A percentile compares a stretch with the other conserved stretches of the same genome.
Evolutionary conservation across 2,888 invertebrate species (phyloP).

Genomic region (Pristionchus japonicus): DNA sequence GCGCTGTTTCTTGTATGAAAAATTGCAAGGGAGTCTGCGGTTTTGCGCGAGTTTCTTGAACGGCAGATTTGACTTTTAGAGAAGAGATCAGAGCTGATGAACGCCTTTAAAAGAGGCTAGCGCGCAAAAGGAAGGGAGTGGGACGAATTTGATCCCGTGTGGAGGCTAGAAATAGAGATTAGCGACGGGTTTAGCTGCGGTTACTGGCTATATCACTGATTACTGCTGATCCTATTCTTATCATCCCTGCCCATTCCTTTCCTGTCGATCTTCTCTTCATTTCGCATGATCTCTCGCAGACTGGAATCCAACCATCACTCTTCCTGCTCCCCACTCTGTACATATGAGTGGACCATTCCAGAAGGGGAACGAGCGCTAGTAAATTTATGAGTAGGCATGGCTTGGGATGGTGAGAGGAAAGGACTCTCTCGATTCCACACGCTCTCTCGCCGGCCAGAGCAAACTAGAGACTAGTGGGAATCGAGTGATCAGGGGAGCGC

Average conservation of each 20-base stretch:
- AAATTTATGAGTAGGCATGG: not conserved
- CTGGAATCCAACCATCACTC: not conserved
- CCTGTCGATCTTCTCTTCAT: too few relatives aligned
- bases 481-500: not conserved
- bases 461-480: not conserved
- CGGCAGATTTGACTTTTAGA: not conserved
- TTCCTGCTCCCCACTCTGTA: not conserved
- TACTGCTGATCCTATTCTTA: too few relatives aligned
- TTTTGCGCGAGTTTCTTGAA: not conserved
- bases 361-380: not conserved
- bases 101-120: too few relatives aligned
- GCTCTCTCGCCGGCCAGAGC: too few relatives aligned
- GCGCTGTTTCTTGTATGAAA: too few relatives aligned
- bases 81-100: too few relatives aligned
- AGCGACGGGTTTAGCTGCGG: not conserved
- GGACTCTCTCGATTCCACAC: not conserved
- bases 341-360: not conserved
- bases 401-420: too few relatives aligned
- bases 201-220: not conserved
- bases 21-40: not conserved
- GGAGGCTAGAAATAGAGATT: not conserved
- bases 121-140: not conserved
- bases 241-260: too few relatives aligned
- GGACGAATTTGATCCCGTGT: not conserved
- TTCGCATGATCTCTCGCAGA: too few relatives aligned